These are phyloP conservation scores for Anguilla obscura DNA, from an alignment of 2,797 vertebrate species.

Conservation along the genomic window DNA sequence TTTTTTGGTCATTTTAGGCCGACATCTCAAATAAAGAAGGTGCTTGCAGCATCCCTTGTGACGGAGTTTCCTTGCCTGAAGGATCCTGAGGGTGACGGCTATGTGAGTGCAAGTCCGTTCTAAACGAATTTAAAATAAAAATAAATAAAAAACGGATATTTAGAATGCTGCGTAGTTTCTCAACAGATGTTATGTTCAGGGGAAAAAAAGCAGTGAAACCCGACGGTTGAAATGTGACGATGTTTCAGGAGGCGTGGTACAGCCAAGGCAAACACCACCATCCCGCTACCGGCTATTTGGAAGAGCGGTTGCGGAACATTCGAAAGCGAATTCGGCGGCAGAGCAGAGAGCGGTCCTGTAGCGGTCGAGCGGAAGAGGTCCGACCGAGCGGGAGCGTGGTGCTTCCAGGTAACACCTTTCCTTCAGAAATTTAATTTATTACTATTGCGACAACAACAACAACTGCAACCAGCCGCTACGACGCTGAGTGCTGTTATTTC, in stretches of 20 bases:
- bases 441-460: too few species aligned
- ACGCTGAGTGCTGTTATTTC: neutral
- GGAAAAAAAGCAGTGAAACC: neutral
- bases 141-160: neutral
- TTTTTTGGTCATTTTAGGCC: neutral
- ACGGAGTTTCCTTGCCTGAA: neutral
- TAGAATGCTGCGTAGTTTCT: neutral
- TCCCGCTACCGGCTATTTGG: neutral
- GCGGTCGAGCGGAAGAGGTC: neutral
- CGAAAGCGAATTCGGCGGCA: constrained; percentile 11
- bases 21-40: constrained; percentile 8
- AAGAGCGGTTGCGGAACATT: neutral
- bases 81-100: neutral
- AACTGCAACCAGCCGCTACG: neutral
- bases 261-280: constrained; percentile 12
- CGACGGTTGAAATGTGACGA: neutral
- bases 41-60: neutral
- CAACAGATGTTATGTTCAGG: neutral
- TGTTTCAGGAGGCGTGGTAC: constrained; percentile 1
- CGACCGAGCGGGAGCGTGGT: neutral
- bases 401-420: neutral
- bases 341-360: neutral
- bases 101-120: neutral
- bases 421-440: neutral
- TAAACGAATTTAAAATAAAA: neutral